Evolutionary conservation across 2,797 vertebrate genomes (phyloP), one percentile per base, ranked within the genome.

Genomic region (Xenopus petersii): DNA sequence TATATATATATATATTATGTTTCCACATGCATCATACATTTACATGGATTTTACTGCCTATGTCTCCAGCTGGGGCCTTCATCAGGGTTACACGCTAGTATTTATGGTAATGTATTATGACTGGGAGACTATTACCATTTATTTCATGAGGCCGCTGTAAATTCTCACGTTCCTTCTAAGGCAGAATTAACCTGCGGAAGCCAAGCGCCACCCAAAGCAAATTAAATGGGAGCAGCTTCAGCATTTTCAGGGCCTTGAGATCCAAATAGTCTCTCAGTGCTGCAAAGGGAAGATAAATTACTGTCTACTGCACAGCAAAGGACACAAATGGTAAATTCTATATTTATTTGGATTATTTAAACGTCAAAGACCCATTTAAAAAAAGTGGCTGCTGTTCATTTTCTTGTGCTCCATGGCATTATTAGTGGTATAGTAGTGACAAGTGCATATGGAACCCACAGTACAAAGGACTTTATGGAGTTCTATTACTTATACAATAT

Each of bases 81-180:
- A 62, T 63, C 64, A 72, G 72, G 75, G 70, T 72, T 72, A 63
- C 69, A 54, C 61, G 67, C 47, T 67, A n/a, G 63, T 62, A 77
- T 77, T 55, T 77, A 71, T 77, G 75, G 49, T 61, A 77, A 71
- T 66, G 62, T 66, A 64, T 65, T 70, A 61, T 72, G 47, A 67
- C 62, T 63, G 64, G 58, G 46, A 63, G 56, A 63, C 62, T 71
- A 62, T 65, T 66, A 70, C 36, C 63, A 67, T 72, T 72, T 51
- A 59, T 72, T 72, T 67, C 65, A 72, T 67, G 67, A 77, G 60
- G 56, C 42, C 8, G 58, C 47, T 49, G 68, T 70, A 71, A 47
- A 77, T 72, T 72, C 63, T 64, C 36, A 4, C n/a, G 12, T 46
- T 65, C 16, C 55, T 69, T 49, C 55, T 47, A 48, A 1, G n/a